Conservation (phyloP, 2,113 vertebrate species). For the Gobio gobio region DNA sequence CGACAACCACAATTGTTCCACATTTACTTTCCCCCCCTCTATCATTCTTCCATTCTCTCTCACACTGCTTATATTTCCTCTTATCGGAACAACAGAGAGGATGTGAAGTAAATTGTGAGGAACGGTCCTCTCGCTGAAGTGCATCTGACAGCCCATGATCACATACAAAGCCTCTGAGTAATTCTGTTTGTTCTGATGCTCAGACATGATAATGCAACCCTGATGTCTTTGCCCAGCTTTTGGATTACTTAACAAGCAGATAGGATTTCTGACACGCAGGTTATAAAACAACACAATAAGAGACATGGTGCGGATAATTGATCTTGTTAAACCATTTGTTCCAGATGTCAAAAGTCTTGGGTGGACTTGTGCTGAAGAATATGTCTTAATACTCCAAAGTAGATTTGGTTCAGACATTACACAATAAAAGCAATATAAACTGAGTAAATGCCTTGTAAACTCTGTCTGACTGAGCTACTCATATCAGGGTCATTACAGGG, state of each 20-base stretch:
- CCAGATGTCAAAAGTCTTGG: constrained; percentile 22
- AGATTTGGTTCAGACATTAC: constrained; percentile 7
- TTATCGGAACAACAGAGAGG: background rate
- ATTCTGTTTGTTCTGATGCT: constrained; percentile 32
- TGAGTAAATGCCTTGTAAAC: constrained; percentile 27
- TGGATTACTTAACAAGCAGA: constrained; percentile 42
- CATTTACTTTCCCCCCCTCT: background rate
- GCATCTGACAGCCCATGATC: constrained; percentile 42
- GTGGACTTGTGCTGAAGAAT: background rate
- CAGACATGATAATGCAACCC: constrained; percentile 37
- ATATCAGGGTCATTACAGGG: constrained; percentile 24
- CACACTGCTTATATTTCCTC: background rate
- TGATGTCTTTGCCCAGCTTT: constrained; percentile 26
- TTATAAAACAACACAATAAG: constrained; percentile 42
- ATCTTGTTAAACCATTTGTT: constrained; percentile 40
- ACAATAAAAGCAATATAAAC: constrained; percentile 25
- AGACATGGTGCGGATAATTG: constrained; percentile 32
- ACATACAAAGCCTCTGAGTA: constrained; percentile 33
- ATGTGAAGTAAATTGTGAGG: background rate
- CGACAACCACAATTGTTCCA: background rate
- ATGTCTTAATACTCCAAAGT: constrained; percentile 10
- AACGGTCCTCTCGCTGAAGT: constrained; percentile 29
- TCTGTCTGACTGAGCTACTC: constrained; percentile 21
- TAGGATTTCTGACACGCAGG: constrained; percentile 29
- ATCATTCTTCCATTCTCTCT: background rate